Conservation (phyloP, 2,888 invertebrate species). For the Andrena fulva region DNA sequence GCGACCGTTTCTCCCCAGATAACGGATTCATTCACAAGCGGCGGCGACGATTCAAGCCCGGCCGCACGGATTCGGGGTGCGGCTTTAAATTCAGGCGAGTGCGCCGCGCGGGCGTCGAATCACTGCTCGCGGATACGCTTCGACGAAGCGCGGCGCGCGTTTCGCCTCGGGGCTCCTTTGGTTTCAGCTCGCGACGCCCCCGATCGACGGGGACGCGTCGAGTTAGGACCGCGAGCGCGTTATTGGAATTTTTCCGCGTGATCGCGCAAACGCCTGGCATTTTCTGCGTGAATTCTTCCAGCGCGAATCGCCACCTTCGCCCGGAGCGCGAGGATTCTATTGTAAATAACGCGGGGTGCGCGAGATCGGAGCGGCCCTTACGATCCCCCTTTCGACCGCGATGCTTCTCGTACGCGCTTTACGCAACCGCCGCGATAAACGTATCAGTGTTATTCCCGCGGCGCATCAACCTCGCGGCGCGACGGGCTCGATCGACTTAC, state of each 20-base stretch:
- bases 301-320: constrained; percentile 19
- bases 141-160: neutral
- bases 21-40: constrained; percentile 81
- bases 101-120: neutral
- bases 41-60: constrained; percentile 52
- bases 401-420: neutral
- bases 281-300: constrained; percentile 40
- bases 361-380: neutral
- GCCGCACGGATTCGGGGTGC: constrained; percentile 30
- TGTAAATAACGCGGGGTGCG: neutral
- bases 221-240: constrained; percentile 47
- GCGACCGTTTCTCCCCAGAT: constrained; percentile 75
- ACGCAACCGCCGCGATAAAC: constrained; percentile 19
- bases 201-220: constrained; percentile 33
- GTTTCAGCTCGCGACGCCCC: constrained; percentile 27
- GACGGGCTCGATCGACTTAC: neutral
- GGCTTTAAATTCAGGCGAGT: constrained; percentile 23
- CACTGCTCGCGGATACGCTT: neutral
- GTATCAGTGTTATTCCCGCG: constrained; percentile 7
- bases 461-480: neutral
- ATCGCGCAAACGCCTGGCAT: constrained; percentile 44
- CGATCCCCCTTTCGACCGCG: neutral
- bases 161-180: neutral
- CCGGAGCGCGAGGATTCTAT: neutral
- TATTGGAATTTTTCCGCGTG: constrained; percentile 57